Base-by-base conservation (phyloP, 2,888 invertebrate genomes). In the Anorthoa munda region DNA sequence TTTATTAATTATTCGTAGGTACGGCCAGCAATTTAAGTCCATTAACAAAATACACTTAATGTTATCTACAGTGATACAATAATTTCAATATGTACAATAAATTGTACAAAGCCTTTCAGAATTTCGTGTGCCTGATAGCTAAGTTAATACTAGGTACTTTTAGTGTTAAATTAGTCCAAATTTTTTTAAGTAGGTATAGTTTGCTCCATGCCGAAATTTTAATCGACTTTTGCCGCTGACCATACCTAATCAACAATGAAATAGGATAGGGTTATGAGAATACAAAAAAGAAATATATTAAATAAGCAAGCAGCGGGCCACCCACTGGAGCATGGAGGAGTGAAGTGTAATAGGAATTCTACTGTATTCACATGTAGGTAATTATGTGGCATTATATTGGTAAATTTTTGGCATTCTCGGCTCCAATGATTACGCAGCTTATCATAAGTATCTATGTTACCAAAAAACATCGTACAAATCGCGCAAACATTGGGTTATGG, bases 391-490 rank as follows among this genome's bases (percentile, higher is more conserved):
- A 26, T 68, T 56, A 5, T 23, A 39, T 31, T 5, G 55, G 23
- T 45, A 50, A 45, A 58, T 23, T 9, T 56, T 18, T 13, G 17
- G 18, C 45, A 23, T 55, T 66, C 26, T 50, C 48, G 5, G 7
- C 26, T 45, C 18, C 18, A 26, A 26, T 31, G 15, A 46, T 46
- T 13, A 68, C 23, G 48, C 77, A 77, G 46, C 21, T 26, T 26
- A 55, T 51, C 13, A 31, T 66, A 53, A 21, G 31, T 46, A 65
- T 13, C 45, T 61, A 46, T 39, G 17, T 55, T 51, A 74, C 46
- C 46, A 77, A 39, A 51, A 39, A 46, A 69, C 59, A 59, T 21
- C 17, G 17, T 45, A 72, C 23, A 50, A 74, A 77, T 58, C 50
- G 70, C 45, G 74, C 58, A 59, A 59, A 70, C n/a, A 50, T 70